A percentile compares a stretch with the other conserved stretches of the same genome.
These are phyloP conservation scores for Mimachlamys varia DNA, from an alignment of 2,888 invertebrate genomes.

Conservation along the genomic window DNA sequence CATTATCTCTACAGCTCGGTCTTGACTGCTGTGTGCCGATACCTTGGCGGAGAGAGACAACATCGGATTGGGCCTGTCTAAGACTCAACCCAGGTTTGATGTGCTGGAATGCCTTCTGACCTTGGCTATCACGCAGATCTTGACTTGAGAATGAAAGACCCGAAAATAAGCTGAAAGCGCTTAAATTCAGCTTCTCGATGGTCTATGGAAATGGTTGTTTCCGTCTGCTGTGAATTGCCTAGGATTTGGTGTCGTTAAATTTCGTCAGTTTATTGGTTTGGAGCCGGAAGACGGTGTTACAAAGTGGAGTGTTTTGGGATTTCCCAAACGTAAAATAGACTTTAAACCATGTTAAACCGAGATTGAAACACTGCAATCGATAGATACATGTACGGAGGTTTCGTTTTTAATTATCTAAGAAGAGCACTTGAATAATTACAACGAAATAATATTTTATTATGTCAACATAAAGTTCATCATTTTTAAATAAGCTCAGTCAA, in stretches of 20 bases:
- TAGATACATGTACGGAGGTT: not conserved
- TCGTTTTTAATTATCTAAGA: not conserved
- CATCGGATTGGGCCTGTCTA: not conserved
- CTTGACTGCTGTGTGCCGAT: not conserved
- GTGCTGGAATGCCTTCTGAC: not conserved
- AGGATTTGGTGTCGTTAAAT: not conserved
- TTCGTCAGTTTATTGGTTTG: not conserved
- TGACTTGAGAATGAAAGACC: not conserved
- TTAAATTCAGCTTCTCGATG: not conserved
- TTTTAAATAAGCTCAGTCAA: not conserved
- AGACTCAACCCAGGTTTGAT: not conserved
- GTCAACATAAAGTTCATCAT: not conserved
- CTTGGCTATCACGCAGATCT: not conserved
- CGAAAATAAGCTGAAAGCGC: not conserved
- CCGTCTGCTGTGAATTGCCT: not conserved
- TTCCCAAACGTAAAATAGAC: conserved; percentile 16
- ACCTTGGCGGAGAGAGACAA: not conserved
- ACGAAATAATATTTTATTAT: not conserved
- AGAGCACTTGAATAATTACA: not conserved
- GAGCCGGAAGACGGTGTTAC: not conserved
- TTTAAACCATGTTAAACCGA: not conserved
- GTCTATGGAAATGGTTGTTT: not conserved
- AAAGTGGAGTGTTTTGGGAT: not conserved
- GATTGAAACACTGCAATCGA: not conserved
- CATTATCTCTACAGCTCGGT: not conserved